phyloP scores from a whole-genome alignment of 2,113 vertebrate species.

The Chaetops frenatus region DNA sequence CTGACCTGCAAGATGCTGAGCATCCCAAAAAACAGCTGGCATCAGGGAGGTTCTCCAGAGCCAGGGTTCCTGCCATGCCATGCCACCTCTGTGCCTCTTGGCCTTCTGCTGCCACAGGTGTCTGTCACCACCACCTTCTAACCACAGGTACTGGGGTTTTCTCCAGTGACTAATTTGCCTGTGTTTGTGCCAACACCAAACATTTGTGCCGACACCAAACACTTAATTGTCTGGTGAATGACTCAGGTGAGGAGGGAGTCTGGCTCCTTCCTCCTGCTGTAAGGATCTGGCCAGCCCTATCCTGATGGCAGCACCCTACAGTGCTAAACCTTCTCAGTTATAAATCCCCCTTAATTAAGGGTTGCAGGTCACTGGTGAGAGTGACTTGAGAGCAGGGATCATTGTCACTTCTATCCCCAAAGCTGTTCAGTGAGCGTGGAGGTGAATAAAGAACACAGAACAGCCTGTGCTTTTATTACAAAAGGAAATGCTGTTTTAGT shows the following conservation, averaged over 20 bases:
- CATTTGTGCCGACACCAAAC: background rate
- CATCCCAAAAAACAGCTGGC: background rate
- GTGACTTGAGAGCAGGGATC: background rate
- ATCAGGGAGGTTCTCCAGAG: background rate
- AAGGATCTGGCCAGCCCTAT: background rate
- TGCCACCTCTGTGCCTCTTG: background rate
- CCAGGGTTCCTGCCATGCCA: background rate
- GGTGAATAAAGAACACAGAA: background rate
- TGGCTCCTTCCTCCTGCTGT: background rate
- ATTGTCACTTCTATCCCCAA: background rate
- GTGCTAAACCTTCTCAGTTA: background rate
- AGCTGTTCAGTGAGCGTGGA: background rate
- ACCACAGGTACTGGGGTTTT: background rate
- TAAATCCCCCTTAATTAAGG: background rate
- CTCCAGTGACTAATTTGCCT: slow-evolving; percentile 32
- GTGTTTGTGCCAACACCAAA: background rate
- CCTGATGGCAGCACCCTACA: background rate
- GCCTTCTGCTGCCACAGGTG: background rate
- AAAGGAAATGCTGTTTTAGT: slow-evolving; percentile 18
- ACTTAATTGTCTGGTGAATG: background rate
- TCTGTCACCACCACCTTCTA: background rate
- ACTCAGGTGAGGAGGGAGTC: background rate
- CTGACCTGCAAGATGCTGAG: background rate
- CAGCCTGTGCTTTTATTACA: slow-evolving; percentile 10
- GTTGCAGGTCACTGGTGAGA: background rate